These are phyloP conservation scores for Chrysotoxum bicinctum DNA, from an alignment of 2,888 invertebrate genomes.

Conservation along the genomic window DNA sequence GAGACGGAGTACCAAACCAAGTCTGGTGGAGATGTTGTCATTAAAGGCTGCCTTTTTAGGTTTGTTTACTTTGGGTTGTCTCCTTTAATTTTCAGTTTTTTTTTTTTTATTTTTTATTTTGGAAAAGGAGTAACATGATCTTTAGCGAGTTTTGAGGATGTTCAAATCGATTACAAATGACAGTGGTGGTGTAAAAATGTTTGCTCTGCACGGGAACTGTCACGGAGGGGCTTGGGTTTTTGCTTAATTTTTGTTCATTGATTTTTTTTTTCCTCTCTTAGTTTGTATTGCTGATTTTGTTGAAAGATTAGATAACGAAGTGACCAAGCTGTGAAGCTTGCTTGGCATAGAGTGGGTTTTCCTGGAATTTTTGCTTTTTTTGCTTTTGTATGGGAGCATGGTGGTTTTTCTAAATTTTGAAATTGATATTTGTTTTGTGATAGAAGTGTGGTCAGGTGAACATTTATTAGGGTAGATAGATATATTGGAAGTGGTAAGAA, in stretches of 20 bases:
- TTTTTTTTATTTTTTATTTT: not conserved
- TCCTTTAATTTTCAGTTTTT: not conserved
- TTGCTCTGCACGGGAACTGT: constrained; percentile 64
- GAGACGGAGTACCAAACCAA: not conserved
- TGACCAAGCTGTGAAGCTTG: not conserved
- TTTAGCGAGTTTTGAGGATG: constrained; percentile 65
- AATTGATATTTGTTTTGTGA: constrained; percentile 19
- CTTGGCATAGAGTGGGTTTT: constrained; percentile 11
- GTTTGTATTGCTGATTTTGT: constrained; percentile 21
- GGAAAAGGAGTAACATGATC: constrained; percentile 62
- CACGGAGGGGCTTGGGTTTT: constrained; percentile 4
- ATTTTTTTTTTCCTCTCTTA: not conserved
- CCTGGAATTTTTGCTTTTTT: constrained; percentile 19
- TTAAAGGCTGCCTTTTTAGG: constrained; percentile 54
- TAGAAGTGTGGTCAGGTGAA: not conserved
- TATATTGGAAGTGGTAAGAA: not conserved
- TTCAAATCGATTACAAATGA: constrained; percentile 72
- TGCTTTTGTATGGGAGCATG: not conserved
- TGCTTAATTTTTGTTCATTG: not conserved
- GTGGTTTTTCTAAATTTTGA: constrained; percentile 21
- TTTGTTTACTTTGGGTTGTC: constrained; percentile 45
- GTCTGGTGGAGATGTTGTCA: constrained; percentile 53
- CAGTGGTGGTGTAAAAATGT: constrained; percentile 69
- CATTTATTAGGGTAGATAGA: not conserved
- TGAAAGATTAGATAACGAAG: constrained; percentile 37